Base-by-base conservation (phyloP, 2,797 vertebrate genomes). In the Cyclura pinguis region DNA sequence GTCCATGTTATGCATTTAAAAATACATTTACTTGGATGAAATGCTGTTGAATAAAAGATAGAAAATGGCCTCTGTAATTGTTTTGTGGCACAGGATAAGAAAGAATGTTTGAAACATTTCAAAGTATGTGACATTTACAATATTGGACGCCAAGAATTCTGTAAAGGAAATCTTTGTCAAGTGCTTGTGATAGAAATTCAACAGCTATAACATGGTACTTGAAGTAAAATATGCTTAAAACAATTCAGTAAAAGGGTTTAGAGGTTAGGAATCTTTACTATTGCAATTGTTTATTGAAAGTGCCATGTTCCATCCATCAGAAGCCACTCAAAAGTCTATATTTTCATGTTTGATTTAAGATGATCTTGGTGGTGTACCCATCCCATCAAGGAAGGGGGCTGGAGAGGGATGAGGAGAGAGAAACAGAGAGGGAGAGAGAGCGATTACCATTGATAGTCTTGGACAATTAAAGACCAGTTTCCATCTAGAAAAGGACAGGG, bases 131-230 rank as follows among this genome's bases (percentile, higher is more conserved):
- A 84, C 77, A 88, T n/a, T 89, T 89, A 62, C 14, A 5, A 2
- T 52, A 69, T 2, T 84, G 38, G 88, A 80, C 86, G 59, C 77
- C 27, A 89, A 76, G 1, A 13, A 77, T 89, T 94, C 72, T 69
- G 52, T 38, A 76, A 74, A 62, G 55, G 35, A 77, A 59, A 38
- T 16, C 32, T 80, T 87, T 52, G 20, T 88, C 59, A 69, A 35
- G 32, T n/a, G 59, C 69, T 87, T 62, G 35, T 67, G 59, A 69
- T 67, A 52, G 42, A 69, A 67, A 52, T 8, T n/a, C 77, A 67
- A 69, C 76, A 87, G 29, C 42, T 80, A 76, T 67, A 78, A 64
- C 10, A 16, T 69, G 80, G 47, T 38, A 80, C 52, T 73, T 13
- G 0, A 50, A 90, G 1, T 67, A 42, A 67, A 69, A 84, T 13